Base-by-base conservation (phyloP, 2,113 vertebrate genomes). In the Sander lucioperca region DNA sequence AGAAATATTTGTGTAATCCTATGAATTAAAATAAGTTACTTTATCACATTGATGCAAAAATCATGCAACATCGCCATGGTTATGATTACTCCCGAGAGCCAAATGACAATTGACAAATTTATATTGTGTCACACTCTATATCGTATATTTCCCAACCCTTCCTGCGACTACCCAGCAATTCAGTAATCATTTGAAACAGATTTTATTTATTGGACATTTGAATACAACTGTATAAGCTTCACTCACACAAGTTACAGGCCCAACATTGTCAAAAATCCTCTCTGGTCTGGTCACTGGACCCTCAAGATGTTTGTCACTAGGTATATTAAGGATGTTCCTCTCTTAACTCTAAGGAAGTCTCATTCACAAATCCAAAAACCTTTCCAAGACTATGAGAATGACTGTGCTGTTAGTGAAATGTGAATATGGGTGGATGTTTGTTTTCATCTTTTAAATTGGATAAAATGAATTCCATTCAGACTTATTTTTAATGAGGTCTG, bases 401-500 rank as follows among this genome's bases (percentile, higher is more conserved):
- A 45, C 51, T 70, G 7, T 48, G 57, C 53, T 57, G 30, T 66
- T 23, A 58, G 68, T 74, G 51, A 62, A 61, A 70, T 33, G 9
- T 66, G 80, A 86, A 56, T 63, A 21, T 45, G 54, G 59, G 47
- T 54, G 79, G 71, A 77, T 73, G 81, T 59, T 89, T 21, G 71
- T 64, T 87, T 88, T 86, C 59, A 88, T 91, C 79, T 79, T 77
- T 83, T 30, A 77, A 84, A 84, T 39, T 56, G 77, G 65, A 86
- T 83, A 3, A 79, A 79, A 86, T 62, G 11, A 63, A 84, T 80
- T 83, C 62, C n/a, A 25, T 83, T 85, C 56, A 53, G 71, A 80
- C 63, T 79, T 27, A 47, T 76, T 88, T 89, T 86, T 91, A 88
- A 91, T 84, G 81, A 89, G 69, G 72, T 85, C 83, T 92, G 80